Evolutionary conservation across 2,888 invertebrate genomes (phyloP).

Genomic region (Suillia variegata): DNA sequence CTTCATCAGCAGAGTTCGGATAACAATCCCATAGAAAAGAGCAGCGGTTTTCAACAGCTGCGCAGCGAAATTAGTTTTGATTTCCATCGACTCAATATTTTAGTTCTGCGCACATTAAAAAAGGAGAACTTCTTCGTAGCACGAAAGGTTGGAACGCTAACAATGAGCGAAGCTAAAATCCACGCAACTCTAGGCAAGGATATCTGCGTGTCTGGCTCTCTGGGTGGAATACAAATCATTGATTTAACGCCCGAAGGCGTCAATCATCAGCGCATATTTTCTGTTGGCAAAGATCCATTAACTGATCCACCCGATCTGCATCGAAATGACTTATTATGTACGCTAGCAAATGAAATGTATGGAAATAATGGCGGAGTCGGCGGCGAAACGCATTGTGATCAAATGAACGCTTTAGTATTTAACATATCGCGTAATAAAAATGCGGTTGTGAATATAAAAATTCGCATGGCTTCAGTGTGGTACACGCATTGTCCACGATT

Average conservation of each 20-base stretch:
- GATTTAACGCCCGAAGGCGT: slow-evolving; percentile 86
- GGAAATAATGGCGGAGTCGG: slow-evolving; percentile 45
- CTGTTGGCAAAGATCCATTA: slow-evolving; percentile 79
- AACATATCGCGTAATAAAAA: slow-evolving; percentile 54
- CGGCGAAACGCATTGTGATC: slow-evolving; percentile 40
- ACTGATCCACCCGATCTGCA: slow-evolving; percentile 61
- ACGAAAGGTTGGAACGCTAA: slow-evolving; percentile 91
- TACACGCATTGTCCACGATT: slow-evolving; percentile 91
- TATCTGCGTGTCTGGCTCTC: slow-evolving; percentile 78
- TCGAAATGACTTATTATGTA: slow-evolving; percentile 50
- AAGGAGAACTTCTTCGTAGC: slow-evolving; percentile 74
- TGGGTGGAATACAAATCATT: slow-evolving; percentile 89
- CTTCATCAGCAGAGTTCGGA: neutral
- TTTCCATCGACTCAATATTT: slow-evolving; percentile 87
- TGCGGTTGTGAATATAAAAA: slow-evolving; percentile 49
- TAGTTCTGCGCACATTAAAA: slow-evolving; percentile 80
- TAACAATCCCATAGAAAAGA: slow-evolving; percentile 28
- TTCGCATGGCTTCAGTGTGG: slow-evolving; percentile 86
- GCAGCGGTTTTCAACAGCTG: slow-evolving; percentile 43
- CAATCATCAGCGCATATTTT: slow-evolving; percentile 82
- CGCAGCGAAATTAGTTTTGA: slow-evolving; percentile 88
- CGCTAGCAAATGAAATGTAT: slow-evolving; percentile 60
- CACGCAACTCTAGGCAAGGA: slow-evolving; percentile 71
- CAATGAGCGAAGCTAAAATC: slow-evolving; percentile 87
- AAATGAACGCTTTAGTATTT: slow-evolving; percentile 61